These are phyloP conservation scores for Tryphoninae sp. DNA, from an alignment of 2,888 invertebrate species.

Conservation along the genomic window DNA sequence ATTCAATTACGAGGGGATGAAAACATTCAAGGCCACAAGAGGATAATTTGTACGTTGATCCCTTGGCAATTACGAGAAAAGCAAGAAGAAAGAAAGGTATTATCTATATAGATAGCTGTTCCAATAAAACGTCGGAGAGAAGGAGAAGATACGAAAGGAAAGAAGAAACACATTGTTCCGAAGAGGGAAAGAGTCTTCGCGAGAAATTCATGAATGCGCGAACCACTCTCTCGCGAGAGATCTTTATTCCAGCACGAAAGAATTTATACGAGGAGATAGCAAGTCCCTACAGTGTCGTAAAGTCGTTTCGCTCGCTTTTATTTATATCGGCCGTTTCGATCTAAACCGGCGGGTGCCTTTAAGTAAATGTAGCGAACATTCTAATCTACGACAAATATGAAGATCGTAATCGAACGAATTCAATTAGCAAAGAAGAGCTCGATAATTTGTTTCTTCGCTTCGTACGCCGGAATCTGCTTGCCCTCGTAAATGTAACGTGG, in stretches of 20 bases:
- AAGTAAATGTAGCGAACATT: not conserved
- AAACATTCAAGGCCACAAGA: not conserved
- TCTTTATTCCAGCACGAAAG: slow-evolving; percentile 33
- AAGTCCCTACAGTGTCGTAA: slow-evolving; percentile 43
- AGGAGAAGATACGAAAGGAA: not conserved
- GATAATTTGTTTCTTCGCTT: slow-evolving; percentile 35
- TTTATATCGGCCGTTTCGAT: not conserved
- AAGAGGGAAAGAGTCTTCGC: slow-evolving; percentile 15
- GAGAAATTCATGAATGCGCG: slow-evolving; percentile 29
- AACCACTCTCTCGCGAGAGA: not conserved
- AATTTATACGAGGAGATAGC: slow-evolving; percentile 40
- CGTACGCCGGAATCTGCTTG: not conserved
- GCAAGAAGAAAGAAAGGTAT: slow-evolving; percentile 10
- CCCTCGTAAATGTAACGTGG: not conserved
- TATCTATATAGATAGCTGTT: not conserved
- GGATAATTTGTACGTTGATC: slow-evolving; percentile 42
- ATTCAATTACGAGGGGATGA: slow-evolving; percentile 18
- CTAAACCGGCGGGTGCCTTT: not conserved
- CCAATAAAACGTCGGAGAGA: too few species aligned
- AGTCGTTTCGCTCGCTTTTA: slow-evolving; percentile 19
- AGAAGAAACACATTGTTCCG: slow-evolving; percentile 8
- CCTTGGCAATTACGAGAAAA: slow-evolving; percentile 40
- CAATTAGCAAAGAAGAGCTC: slow-evolving; percentile 43
- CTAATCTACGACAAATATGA: slow-evolving; percentile 31
- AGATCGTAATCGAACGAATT: slow-evolving; percentile 40